Base-by-base conservation (phyloP, 2,888 invertebrate genomes). In the Melipona beecheii region DNA sequence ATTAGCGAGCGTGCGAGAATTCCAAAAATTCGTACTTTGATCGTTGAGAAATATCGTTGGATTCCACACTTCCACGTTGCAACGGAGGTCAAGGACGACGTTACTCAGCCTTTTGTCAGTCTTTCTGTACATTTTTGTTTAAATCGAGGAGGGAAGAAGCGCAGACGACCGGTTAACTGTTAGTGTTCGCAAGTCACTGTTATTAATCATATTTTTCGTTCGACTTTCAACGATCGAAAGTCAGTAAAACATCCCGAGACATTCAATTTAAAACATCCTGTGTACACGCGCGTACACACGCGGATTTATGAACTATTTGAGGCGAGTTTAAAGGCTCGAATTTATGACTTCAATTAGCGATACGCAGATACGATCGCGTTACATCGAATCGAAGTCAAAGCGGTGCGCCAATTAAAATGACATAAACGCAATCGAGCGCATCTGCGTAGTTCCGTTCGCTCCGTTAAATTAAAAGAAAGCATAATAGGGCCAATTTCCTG, bases 401-500 rank as follows among this genome's bases (percentile, higher is more conserved):
- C 27, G 2, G 62, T 31, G 9, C 43, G 13, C 21, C 24, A 75
- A 75, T 19, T 21, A 27, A 27, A 17, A n/a, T 1, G 49, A 66
- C 31, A 27, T 19, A 24, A 13, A 43, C 49, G 52, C 54, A 76
- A 66, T 66, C 43, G n/a, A 6, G 19, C 19, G n/a, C 6, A 64
- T 24, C 24, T 54, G 52, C n/a, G 9, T 27, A 6, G 24, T 49
- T 15, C 24, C 24, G 27, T 77, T 49, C 27, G 11, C 15, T 21
- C 43, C 9, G 43, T 43, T 43, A 9, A 43, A 65, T 21, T 54
- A 58, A 77, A 80, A 27, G 56, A n/a, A 60, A 60, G 17, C 24
- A 43, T n/a, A 27, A 36, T 27, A 6, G n/a, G 24, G 31, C 24
- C 43, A 68, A 78, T 78, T 27, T 68, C 75, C 50, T n/a, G 74